A percentile compares a stretch with the other conserved stretches of the same genome.
phyloP scores from a whole-genome alignment of 2,113 vertebrate genomes.

The Nannospalax galili region DNA sequence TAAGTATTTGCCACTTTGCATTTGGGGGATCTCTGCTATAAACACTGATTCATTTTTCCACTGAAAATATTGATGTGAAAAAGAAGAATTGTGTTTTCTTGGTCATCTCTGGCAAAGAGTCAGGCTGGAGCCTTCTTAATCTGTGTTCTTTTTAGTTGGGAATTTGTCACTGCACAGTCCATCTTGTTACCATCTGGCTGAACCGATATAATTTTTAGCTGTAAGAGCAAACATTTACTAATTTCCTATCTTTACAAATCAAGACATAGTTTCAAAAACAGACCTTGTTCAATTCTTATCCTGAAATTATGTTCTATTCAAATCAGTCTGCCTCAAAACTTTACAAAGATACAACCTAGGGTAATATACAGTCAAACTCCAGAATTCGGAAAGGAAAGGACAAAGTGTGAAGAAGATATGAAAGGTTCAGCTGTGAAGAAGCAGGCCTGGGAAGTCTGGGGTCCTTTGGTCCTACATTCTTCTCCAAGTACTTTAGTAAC shows the following conservation, averaged over 20 bases:
- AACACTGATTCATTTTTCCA: background rate
- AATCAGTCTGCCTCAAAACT: background rate
- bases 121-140: background rate
- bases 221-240: background rate
- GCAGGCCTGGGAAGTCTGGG: background rate
- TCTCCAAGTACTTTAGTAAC: background rate
- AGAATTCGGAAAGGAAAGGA: background rate
- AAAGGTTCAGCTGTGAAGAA: rapidly evolving
- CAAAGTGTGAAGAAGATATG: background rate
- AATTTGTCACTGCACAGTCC: background rate
- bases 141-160: background rate
- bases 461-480: background rate
- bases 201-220: background rate
- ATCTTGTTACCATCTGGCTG: background rate
- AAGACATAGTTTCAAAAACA: slow-evolving; percentile 36
- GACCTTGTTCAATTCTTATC: slow-evolving; percentile 10
- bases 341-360: background rate
- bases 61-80: background rate
- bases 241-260: slow-evolving; percentile 28
- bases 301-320: slow-evolving; percentile 14
- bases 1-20: background rate
- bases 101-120: background rate
- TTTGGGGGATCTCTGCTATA: background rate
- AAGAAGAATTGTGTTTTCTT: background rate
- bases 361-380: background rate